Evolutionary conservation across 2,797 vertebrate genomes (phyloP).

Genomic region (Helostoma temminkii): DNA sequence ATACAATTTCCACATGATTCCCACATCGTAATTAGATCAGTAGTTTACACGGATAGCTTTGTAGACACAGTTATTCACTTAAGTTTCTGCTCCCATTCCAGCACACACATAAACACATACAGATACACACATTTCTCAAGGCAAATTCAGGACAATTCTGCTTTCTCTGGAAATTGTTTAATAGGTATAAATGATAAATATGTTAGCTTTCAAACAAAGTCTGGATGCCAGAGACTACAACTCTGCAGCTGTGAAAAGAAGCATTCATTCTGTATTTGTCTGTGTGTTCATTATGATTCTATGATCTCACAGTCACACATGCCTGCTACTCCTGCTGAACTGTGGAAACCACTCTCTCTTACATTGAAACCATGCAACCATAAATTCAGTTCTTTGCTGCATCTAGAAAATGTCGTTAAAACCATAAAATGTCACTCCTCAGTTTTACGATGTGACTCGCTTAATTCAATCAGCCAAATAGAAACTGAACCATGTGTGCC

Average conservation of each 20-base stretch:
- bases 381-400: constrained; percentile 32
- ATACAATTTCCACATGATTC: constrained; percentile 61
- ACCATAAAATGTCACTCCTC: constrained; percentile 47
- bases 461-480: constrained; percentile 66
- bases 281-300: constrained; percentile 26
- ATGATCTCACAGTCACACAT: constrained; percentile 38
- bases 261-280: constrained; percentile 21
- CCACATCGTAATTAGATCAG: constrained; percentile 71
- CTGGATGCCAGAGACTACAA: constrained; percentile 41
- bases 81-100: constrained; percentile 23
- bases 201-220: constrained; percentile 47
- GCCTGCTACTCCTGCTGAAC: constrained; percentile 33
- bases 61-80: constrained; percentile 35
- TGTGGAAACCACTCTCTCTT: constrained; percentile 7
- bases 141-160: constrained; percentile 39
- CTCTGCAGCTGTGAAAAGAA: constrained; percentile 29
- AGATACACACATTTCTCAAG: constrained; percentile 36
- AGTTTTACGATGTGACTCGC: constrained; percentile 34
- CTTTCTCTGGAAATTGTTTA: constrained; percentile 62
- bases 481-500: constrained; percentile 31
- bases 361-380: too few species aligned
- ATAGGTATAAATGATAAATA: constrained; percentile 59
- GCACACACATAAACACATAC: background rate
- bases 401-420: constrained; percentile 47
- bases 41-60: constrained; percentile 50